phyloP scores from a whole-genome alignment of 2,888 invertebrate species.

The Dynastes hyllus region DNA sequence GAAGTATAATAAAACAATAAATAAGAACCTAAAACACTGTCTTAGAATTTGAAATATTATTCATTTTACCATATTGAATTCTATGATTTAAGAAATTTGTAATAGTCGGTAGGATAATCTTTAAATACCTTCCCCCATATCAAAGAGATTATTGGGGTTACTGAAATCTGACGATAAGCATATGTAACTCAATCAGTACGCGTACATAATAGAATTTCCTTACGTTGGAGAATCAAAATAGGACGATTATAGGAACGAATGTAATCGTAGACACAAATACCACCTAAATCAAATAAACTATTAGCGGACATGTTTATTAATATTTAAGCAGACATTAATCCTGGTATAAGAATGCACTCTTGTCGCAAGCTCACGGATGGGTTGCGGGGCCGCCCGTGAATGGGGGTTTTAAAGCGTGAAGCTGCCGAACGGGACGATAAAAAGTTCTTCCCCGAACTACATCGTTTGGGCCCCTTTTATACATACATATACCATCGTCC shows the following conservation, averaged over 20 bases:
- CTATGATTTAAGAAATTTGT: too few relatives aligned
- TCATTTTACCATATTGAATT: too few relatives aligned
- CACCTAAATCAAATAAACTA: conserved; percentile 59
- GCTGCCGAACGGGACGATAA: conserved; percentile 59
- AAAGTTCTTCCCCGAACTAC: conserved; percentile 59
- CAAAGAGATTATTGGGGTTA: too few relatives aligned
- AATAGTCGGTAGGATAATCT: too few relatives aligned
- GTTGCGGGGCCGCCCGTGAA: conserved; percentile 57
- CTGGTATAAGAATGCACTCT: conserved; percentile 58
- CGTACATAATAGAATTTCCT: not conserved
- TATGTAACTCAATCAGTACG: too few relatives aligned
- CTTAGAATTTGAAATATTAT: too few relatives aligned
- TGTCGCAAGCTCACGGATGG: conserved; percentile 56
- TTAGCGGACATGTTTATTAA: conserved; percentile 60
- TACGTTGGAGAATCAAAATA: not conserved
- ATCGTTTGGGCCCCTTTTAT: conserved; percentile 17
- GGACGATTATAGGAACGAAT: conserved; percentile 30
- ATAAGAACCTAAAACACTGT: too few relatives aligned
- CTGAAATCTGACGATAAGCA: too few relatives aligned
- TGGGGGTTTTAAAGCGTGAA: conserved; percentile 60
- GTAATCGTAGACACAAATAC: conserved; percentile 46
- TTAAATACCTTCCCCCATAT: too few relatives aligned
- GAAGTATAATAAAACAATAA: too few relatives aligned
- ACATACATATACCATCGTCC: conserved; percentile 19
- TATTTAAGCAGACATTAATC: conserved; percentile 59